Evolutionary conservation across 2,113 vertebrate genomes (phyloP), one percentile per base, ranked within the genome.

Genomic region (Sula dactylatra): DNA sequence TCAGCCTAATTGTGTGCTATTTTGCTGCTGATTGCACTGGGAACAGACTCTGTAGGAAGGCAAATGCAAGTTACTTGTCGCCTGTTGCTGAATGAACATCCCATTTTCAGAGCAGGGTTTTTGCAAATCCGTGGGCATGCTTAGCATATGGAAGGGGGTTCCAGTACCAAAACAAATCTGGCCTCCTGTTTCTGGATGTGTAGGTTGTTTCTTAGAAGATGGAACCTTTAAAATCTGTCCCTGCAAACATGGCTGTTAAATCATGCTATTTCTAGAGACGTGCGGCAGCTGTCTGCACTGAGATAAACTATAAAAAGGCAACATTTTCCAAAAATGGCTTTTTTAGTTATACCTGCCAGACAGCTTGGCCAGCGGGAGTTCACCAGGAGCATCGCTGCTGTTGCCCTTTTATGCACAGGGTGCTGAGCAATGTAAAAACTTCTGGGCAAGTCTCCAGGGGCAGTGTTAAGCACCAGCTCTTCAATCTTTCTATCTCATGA

Each of bases 151-250:
- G 96, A 94, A 90, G 94, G 92, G 92, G 96, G 95, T 97, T 97
- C 94, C 91, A 82, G 86, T 93, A 93, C 79, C 86, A 94, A 96
- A 97, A 96, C 97, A 97, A 96, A 97, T 97, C 97, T 96, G 96
- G 96, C 96, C 95, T 85, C 47, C 92, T 97, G 84, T 95, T 96
- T 94, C 92, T 91, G 92, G 92, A 93, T 95, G 96, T 96, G 96
- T 96, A 95, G 96, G 93, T 93, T 94, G 95, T 96, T 94, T 97
- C 96, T 95, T 96, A 94, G 90, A 92, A 91, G 95, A 97, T 97
- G 95, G 94, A 96, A 89, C 95, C 94, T 95, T 96, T 87, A 85
- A 94, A 95, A 95, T 95, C 88, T 97, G 89, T 96, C 95, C 91
- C 54, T 91, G 97, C 92, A 96, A 96, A 91, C 91, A 88, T 87